Conservation (phyloP, 2,797 vertebrate genomes). For the Dermochelys coriacea region DNA sequence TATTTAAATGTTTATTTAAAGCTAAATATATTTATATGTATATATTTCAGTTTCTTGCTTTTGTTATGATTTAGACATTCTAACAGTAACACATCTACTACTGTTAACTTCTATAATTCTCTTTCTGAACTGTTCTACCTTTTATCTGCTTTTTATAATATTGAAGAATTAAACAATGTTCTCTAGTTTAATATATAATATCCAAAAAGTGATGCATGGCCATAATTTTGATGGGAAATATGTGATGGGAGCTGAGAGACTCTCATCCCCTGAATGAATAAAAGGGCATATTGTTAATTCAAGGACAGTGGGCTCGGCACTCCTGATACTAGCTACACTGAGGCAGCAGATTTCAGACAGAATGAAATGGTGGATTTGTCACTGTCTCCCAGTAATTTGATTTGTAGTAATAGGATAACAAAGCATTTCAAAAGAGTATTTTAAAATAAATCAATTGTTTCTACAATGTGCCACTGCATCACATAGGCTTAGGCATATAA, state of each 20-base stretch:
- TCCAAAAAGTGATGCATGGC: not conserved
- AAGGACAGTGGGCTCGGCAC: not conserved
- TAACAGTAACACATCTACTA: not conserved
- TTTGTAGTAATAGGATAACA: slow-evolving; percentile 24
- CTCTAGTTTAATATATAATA: not conserved
- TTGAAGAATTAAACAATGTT: not conserved
- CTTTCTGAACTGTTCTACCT: not conserved
- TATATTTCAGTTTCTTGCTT: not conserved
- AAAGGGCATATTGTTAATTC: not conserved
- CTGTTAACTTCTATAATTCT: not conserved
- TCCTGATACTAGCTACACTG: not conserved
- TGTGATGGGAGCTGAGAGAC: not conserved
- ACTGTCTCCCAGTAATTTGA: slow-evolving; percentile 11
- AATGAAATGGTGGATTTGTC: not conserved
- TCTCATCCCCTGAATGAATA: not conserved
- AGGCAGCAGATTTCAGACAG: slow-evolving; percentile 33
- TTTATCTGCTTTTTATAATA: not conserved
- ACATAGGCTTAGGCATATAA: slow-evolving; percentile 25
- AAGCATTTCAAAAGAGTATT: slow-evolving; percentile 35
- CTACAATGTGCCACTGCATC: not conserved
- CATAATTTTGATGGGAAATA: not conserved
- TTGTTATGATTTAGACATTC: not conserved
- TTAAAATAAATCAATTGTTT: slow-evolving; percentile 28
- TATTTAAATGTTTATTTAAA: not conserved
- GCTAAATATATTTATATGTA: not conserved